Evolutionary conservation across 2,888 invertebrate genomes (phyloP), one percentile per base, ranked within the genome.

Genomic region (Caradrina kadenii): DNA sequence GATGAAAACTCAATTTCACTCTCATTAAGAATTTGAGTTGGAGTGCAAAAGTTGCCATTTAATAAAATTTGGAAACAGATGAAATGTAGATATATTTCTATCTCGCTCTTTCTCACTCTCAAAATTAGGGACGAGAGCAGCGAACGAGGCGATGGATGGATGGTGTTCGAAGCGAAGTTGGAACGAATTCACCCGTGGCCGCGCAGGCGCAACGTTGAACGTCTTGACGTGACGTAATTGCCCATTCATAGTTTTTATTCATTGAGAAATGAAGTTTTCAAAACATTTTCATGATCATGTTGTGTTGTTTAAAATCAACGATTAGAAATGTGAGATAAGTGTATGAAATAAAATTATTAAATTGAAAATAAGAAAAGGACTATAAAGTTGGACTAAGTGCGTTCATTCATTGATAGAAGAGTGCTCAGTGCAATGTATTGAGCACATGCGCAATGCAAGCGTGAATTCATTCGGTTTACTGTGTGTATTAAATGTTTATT

Each of bases 201-300:
- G 94, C 93, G 93, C 94, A 94, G 90, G 93, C 94, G 94, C 94
- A 91, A 91, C 90, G 82, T 83, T 76, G 83, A 83, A 76, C 72
- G 90, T 91, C 89, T 92, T 92, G 92, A 92, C 91, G 94, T 95
- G 95, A 96, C 95, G 96, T 96, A 95, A 95, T 94, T 93, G 91
- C 91, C 92, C 96, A 96, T 96, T 96, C 96, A 96, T 96, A 92
- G 91, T 94, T 96, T 94, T 94, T 94, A 92, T 94, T 95, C 95
- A 94, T 94, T 95, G 90, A 87, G 89, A 88, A 89, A 91, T 87
- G 83, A 87, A 87, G 87, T 88, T 89, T 90, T 86, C 90, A 89
- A 89, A 91, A 91, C 90, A 92, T 91, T 91, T 90, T 89, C 90
- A 89, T 89, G 89, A 90, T 86, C 80, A 86, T 89, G 88, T 88